Evolutionary conservation across 2,888 invertebrate species (phyloP), one percentile per base, ranked within the genome.

Genomic region (Xanthorhoe spadicearia): DNA sequence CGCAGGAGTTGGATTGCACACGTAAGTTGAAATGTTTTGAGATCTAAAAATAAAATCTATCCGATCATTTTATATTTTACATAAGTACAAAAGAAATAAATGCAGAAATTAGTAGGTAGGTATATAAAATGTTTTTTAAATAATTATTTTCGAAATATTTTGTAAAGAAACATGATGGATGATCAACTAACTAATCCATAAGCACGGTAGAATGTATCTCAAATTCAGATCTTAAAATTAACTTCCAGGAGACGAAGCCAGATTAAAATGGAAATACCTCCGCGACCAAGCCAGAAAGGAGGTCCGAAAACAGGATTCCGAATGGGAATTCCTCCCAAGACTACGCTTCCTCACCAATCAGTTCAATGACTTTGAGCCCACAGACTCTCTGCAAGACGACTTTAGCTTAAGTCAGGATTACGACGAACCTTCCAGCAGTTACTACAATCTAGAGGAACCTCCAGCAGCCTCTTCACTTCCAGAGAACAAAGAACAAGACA

Each of bases 241-340:
- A 62, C 83, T 84, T 5, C 2, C 83, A 93, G 92, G 92, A 59
- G 92, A 92, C 65, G 92, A 93, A 81, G 93, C 92, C 2, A 80
- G 93, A 71, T 72, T 92, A 0, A 93, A 93, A 82, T 93, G 93
- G 93, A 93, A 93, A 54, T 92, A 92, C 68, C 83, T 93, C 32
- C 78, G 93, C 64, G 93, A 93, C 69, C 92, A 92, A 79, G 92
- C 92, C 0, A 80, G 93, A 19, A 92, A 92, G 63, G 93, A 93
- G 77, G 88, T 88, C 15, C 75, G 93, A 0, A 93, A 92, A 73
- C 84, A 85, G 68, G 87, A 83, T 10, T 92, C 92, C 0, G 90
- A 92, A 72, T 93, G 93, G 91, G 89, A 89, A 8, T 89, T 84
- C 64, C 79, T 92, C 0, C 87, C 92, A 0, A 90, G 89, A 76